A percentile compares a stretch with the other conserved stretches of the same genome.
phyloP scores from a whole-genome alignment of 2,797 vertebrate genomes.

The Aselliscus stoliczkanus region DNA sequence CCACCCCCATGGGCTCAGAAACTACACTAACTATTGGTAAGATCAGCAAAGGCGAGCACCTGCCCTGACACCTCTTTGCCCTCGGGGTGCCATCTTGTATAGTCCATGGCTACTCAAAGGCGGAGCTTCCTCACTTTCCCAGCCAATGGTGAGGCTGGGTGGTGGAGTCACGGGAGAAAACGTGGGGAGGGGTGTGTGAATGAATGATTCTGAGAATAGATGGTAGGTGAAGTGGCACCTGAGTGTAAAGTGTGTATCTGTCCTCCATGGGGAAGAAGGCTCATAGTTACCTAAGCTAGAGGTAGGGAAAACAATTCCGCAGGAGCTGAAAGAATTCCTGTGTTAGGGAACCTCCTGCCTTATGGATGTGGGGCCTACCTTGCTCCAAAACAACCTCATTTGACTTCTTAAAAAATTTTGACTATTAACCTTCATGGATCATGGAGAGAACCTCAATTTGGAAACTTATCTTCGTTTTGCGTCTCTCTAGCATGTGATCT shows the following conservation, averaged over 20 bases:
- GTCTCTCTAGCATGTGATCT: neutral
- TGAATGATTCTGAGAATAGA: neutral
- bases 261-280: neutral
- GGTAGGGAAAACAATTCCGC: neutral
- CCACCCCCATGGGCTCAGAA: neutral
- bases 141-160: neutral
- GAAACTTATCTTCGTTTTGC: neutral
- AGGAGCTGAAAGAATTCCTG: neutral
- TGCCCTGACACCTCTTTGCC: fast-evolving
- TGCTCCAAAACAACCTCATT: neutral
- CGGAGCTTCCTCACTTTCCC: neutral
- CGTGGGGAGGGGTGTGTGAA: too few relatives aligned
- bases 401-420: neutral
- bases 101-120: neutral
- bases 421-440: neutral
- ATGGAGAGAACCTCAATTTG: neutral
- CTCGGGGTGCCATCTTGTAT: neutral
- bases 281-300: neutral
- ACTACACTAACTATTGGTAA: fast-evolving
- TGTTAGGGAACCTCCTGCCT: neutral
- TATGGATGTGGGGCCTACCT: neutral
- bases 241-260: too few relatives aligned
- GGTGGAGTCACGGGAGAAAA: neutral
- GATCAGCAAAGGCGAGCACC: fast-evolving
- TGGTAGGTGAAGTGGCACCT: neutral